phyloP scores from a whole-genome alignment of 2,797 vertebrate genomes.

The Chrosomus eos region DNA sequence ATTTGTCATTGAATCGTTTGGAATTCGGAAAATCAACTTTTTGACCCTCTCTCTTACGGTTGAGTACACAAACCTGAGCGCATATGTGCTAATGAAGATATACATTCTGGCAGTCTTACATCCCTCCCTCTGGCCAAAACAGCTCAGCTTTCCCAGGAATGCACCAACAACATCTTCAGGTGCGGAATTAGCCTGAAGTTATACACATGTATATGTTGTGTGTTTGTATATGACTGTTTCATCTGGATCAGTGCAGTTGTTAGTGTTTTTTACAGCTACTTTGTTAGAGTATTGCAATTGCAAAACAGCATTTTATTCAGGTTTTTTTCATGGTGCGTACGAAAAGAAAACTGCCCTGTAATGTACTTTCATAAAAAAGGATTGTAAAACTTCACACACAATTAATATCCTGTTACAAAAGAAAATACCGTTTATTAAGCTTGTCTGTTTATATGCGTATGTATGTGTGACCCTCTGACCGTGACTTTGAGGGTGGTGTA shows the following conservation, averaged over 20 bases:
- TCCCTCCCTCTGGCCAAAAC: slow-evolving; percentile 15
- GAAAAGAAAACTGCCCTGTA: not conserved
- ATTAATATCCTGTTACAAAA: not conserved
- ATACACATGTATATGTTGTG: not conserved
- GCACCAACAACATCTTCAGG: slow-evolving; percentile 9
- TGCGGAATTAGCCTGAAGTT: not conserved
- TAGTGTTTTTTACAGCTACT: not conserved
- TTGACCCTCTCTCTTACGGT: not conserved
- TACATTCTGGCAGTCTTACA: slow-evolving; percentile 3
- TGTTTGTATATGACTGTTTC: not conserved
- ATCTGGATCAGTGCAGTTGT: not conserved
- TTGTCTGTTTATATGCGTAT: not conserved
- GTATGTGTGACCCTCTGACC: slow-evolving; percentile 33
- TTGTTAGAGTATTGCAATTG: not conserved
- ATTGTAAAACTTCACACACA: not conserved
- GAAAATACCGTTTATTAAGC: not conserved
- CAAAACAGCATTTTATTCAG: not conserved
- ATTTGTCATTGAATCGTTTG: not conserved
- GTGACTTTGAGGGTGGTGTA: slow-evolving; percentile 38
- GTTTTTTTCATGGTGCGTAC: not conserved
- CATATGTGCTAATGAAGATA: slow-evolving; percentile 9
- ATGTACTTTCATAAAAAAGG: not conserved
- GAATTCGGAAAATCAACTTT: not conserved
- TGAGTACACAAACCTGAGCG: not conserved
- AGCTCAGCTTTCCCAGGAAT: slow-evolving; percentile 26